A percentile compares a stretch with the other conserved stretches of the same genome.
Evolutionary conservation across 2,888 invertebrate species (phyloP).

Genomic region (Dromius quadrimaculatus): DNA sequence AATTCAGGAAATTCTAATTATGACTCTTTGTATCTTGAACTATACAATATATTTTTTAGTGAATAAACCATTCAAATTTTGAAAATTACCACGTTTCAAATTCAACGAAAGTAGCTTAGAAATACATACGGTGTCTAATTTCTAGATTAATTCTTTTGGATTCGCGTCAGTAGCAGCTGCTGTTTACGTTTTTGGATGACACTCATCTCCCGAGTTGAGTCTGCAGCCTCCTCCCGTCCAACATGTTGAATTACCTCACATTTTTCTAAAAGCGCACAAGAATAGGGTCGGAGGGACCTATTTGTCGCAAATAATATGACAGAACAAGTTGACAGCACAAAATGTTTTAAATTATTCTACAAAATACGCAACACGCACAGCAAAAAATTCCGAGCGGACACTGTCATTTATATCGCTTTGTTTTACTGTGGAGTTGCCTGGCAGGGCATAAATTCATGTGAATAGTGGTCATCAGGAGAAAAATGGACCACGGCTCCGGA

Average conservation of each 20-base stretch:
- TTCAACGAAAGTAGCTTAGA: too few relatives aligned
- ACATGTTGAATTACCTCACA: slow-evolving; percentile 31
- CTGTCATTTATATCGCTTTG: slow-evolving; percentile 32
- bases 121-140: too few relatives aligned
- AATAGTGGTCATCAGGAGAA: background rate
- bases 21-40: too few relatives aligned
- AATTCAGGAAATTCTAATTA: too few relatives aligned
- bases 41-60: too few relatives aligned
- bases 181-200: background rate
- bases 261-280: slow-evolving; percentile 41
- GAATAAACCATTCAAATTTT: too few relatives aligned
- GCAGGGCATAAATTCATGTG: slow-evolving; percentile 6
- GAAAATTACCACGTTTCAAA: too few relatives aligned
- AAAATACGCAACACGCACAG: slow-evolving; percentile 28
- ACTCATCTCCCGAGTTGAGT: background rate
- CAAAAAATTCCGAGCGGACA: slow-evolving; percentile 26
- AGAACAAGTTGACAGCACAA: slow-evolving; percentile 37
- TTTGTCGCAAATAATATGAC: slow-evolving; percentile 40
- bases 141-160: too few relatives aligned
- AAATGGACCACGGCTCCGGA: too few relatives aligned
- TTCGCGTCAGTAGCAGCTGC: too few relatives aligned
- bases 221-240: background rate
- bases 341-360: slow-evolving; percentile 46
- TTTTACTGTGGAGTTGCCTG: slow-evolving; percentile 8
- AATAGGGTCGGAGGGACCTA: background rate